Percentiles rank a stretch among this genome's conserved stretches.
Evolutionary conservation across 2,797 vertebrate species (phyloP).

Genomic region (Hemibagrus guttatus): DNA sequence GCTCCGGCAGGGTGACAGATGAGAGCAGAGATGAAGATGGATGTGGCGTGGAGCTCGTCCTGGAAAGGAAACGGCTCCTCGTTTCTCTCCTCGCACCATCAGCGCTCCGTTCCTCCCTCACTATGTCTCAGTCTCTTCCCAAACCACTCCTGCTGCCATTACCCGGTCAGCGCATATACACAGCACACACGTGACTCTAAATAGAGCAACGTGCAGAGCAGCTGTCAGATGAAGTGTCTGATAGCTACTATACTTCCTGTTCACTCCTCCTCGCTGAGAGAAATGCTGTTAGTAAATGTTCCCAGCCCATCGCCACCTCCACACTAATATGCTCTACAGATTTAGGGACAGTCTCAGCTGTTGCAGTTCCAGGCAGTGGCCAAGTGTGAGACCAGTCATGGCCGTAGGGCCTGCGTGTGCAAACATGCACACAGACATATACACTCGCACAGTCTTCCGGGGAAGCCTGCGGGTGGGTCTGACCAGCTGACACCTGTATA

Average conservation of each 20-base stretch:
- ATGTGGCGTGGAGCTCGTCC: slow-evolving; percentile 50
- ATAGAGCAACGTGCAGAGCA: slow-evolving; percentile 21
- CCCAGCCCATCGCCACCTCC: slow-evolving; percentile 41
- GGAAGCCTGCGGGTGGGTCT: slow-evolving; percentile 44
- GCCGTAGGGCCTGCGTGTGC: slow-evolving; percentile 12
- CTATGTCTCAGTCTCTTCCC: slow-evolving; percentile 22
- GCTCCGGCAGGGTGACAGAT: slow-evolving; percentile 56
- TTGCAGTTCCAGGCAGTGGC: slow-evolving; percentile 28
- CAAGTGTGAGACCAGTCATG: slow-evolving; percentile 26
- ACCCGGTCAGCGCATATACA: slow-evolving; percentile 7
- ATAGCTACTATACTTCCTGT: slow-evolving; percentile 43
- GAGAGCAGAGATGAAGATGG: slow-evolving; percentile 57
- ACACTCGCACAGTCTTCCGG: slow-evolving; percentile 20
- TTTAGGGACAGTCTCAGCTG: slow-evolving; percentile 14
- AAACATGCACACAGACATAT: slow-evolving; percentile 36
- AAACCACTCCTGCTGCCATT: slow-evolving; percentile 21
- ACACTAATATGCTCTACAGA: slow-evolving; percentile 31
- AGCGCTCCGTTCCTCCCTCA: slow-evolving; percentile 14
- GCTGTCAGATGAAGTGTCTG: slow-evolving; percentile 41
- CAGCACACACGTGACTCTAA: slow-evolving; percentile 25
- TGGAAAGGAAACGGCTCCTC: slow-evolving; percentile 54
- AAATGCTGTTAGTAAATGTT: slow-evolving; percentile 46
- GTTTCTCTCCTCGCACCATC: slow-evolving; percentile 50
- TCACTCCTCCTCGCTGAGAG: slow-evolving; percentile 36
- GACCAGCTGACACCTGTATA: slow-evolving; percentile 54